Conservation (phyloP, 2,113 vertebrate species). For the Oncorhynchus clarkii region DNA sequence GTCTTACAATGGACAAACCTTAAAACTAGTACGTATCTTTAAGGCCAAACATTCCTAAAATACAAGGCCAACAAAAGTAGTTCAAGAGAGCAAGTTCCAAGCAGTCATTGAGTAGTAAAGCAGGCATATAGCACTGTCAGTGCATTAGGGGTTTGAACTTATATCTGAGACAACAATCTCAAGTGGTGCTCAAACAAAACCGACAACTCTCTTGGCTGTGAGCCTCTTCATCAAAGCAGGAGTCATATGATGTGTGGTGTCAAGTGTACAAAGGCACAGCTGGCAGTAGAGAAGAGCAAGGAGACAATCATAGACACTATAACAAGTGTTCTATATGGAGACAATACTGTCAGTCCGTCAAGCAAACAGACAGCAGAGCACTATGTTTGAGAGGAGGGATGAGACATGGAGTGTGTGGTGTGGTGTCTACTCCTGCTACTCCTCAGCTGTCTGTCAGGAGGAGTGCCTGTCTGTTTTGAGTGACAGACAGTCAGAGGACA, state of each 20-base stretch:
- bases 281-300: conserved; percentile 16
- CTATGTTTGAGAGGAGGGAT: conserved; percentile 10
- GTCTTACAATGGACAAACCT: conserved; percentile 9
- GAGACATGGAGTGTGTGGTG: conserved; percentile 22
- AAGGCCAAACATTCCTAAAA: not conserved
- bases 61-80: not conserved
- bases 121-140: not conserved
- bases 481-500: conserved; percentile 49
- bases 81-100: not conserved
- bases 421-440: not conserved
- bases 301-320: not conserved
- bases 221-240: conserved; percentile 35
- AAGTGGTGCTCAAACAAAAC: conserved; percentile 37
- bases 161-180: conserved; percentile 33
- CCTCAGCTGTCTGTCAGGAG: conserved; percentile 1
- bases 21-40: no score
- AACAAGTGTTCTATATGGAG: conserved; percentile 2
- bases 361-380: conserved; percentile 17
- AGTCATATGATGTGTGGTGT: conserved; percentile 49
- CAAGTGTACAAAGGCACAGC: conserved; percentile 42
- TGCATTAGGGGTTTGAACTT: conserved; percentile 27
- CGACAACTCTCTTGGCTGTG: conserved; percentile 23
- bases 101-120: no score
- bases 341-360: conserved; percentile 18
- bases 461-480: conserved; percentile 6